These are phyloP conservation scores for Lypha dubia DNA, from an alignment of 2,888 invertebrate genomes.

Conservation along the genomic window DNA sequence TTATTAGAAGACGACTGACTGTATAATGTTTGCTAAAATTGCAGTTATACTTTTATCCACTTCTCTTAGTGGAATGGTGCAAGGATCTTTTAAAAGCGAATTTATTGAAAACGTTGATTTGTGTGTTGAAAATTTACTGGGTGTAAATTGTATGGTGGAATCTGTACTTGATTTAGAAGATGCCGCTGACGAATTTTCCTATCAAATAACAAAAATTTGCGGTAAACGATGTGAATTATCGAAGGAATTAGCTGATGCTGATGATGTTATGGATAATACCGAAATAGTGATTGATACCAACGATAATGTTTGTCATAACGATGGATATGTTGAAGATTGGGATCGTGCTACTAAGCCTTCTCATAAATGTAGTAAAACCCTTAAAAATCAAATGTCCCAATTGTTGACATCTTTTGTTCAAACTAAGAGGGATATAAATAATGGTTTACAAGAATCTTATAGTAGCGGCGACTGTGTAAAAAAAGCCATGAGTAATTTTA, in stretches of 20 bases:
- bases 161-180: slow-evolving; percentile 23
- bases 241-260: slow-evolving; percentile 8
- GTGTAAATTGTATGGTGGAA: slow-evolving; percentile 44
- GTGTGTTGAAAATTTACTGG: slow-evolving; percentile 26
- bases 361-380: not conserved
- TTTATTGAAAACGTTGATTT: slow-evolving; percentile 1
- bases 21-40: slow-evolving; percentile 44
- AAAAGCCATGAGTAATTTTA: slow-evolving; percentile 17
- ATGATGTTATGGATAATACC: slow-evolving; percentile 5
- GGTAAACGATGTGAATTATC: not conserved
- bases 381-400: slow-evolving; percentile 27
- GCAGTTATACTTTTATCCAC: slow-evolving; percentile 35
- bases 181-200: slow-evolving; percentile 37
- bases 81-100: not conserved
- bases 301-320: slow-evolving; percentile 44
- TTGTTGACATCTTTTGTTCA: not conserved
- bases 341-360: not conserved
- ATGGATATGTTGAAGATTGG: slow-evolving; percentile 25
- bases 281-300: slow-evolving; percentile 18
- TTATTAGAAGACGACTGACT: not conserved
- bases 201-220: slow-evolving; percentile 28
- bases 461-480: slow-evolving; percentile 10
- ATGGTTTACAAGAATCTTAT: not conserved
- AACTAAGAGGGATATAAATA: not conserved
- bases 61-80: slow-evolving; percentile 1